Evolutionary conservation across 2,888 invertebrate genomes (phyloP).

Genomic region (Autographa pulchrina): DNA sequence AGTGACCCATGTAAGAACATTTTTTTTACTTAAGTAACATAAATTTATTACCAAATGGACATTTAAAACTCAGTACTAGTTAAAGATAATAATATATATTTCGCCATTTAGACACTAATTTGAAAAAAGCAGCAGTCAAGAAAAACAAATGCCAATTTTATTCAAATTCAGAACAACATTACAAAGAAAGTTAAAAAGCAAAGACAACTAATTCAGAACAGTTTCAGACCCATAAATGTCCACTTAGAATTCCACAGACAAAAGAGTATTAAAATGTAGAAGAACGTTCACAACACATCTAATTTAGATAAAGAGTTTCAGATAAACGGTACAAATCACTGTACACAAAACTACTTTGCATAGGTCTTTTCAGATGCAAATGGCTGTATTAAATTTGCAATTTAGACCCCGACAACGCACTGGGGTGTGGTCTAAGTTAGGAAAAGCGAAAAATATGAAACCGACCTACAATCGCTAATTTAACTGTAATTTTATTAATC

Average conservation of each 20-base stretch:
- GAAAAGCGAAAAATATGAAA: constrained; percentile 16
- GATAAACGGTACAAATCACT: constrained; percentile 87
- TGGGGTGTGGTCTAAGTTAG: constrained; percentile 60
- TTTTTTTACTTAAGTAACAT: too few species aligned
- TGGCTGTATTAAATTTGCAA: constrained; percentile 88
- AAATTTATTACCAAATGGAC: too few species aligned
- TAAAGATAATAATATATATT: too few species aligned
- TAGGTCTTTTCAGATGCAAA: constrained; percentile 87
- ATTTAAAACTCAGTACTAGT: too few species aligned
- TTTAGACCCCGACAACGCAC: constrained; percentile 83
- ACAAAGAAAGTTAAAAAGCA: constrained; percentile 28
- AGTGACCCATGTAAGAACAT: too few species aligned
- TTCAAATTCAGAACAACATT: constrained; percentile 46
- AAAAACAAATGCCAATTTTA: constrained; percentile 39
- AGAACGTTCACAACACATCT: constrained; percentile 68
- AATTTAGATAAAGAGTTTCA: constrained; percentile 84
- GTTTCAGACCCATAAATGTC: constrained; percentile 53
- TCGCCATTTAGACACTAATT: background rate
- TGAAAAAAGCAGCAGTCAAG: background rate
- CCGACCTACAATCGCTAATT: background rate
- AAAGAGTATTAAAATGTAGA: constrained; percentile 65
- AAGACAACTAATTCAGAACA: constrained; percentile 40
- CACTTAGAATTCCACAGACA: constrained; percentile 60
- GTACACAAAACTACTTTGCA: constrained; percentile 80
- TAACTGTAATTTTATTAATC: too few species aligned